Percentiles rank a stretch among this genome's conserved stretches.
These are phyloP conservation scores for Semotilus atromaculatus DNA, from an alignment of 2,797 vertebrate genomes.

Conservation along the genomic window DNA sequence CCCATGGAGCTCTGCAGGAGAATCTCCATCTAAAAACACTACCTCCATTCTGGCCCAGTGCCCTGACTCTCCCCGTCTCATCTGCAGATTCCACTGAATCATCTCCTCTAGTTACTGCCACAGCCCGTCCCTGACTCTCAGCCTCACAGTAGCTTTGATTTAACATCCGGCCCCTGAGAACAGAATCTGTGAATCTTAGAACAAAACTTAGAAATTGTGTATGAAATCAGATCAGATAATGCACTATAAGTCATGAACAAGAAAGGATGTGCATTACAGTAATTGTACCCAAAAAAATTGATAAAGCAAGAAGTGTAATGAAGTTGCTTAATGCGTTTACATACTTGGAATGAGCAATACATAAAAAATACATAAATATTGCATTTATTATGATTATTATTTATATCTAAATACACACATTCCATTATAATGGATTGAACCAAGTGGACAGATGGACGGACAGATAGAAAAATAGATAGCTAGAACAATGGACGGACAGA, in stretches of 20 bases:
- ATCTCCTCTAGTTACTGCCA: conserved; percentile 10
- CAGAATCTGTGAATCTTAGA: too few species aligned
- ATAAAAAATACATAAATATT: not conserved
- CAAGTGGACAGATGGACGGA: not conserved
- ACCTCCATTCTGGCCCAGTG: conserved; percentile 6
- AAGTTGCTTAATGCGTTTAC: not conserved
- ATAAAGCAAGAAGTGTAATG: not conserved
- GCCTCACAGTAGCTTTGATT: conserved; percentile 35
- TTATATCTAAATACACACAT: not conserved
- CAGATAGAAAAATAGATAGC: not conserved
- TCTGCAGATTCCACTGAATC: conserved; percentile 29
- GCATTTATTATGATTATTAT: not conserved
- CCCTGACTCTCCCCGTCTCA: conserved; percentile 1
- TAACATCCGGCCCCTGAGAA: conserved; percentile 4
- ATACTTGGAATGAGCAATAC: not conserved
- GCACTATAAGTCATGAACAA: not conserved
- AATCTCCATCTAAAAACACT: conserved; percentile 39
- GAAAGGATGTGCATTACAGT: not conserved
- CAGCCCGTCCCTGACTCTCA: not conserved
- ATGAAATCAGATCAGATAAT: not conserved
- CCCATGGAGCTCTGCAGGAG: conserved; percentile 40
- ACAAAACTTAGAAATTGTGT: not conserved
- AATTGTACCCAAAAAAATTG: not conserved
- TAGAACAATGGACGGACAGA: too few species aligned
- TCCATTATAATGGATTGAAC: not conserved